These are phyloP conservation scores for Drosophila nannoptera DNA, from an alignment of 1,140 invertebrate genomes.

Conservation along the genomic window DNA sequence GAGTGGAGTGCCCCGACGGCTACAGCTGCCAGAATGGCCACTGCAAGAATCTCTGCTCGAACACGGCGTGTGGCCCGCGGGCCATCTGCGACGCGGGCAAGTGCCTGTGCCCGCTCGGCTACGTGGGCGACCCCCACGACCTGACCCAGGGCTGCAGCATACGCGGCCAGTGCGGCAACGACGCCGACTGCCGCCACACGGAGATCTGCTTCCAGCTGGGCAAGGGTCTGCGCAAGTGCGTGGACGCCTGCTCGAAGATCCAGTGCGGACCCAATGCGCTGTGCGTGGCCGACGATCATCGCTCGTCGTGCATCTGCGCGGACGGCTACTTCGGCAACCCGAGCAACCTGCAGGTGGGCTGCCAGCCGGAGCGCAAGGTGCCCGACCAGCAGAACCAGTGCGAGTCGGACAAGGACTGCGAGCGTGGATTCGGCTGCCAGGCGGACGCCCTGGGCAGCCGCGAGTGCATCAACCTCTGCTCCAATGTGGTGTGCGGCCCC, in stretches of 20 bases:
- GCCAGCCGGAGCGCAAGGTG: constrained; percentile 83
- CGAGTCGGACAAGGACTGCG: constrained; percentile 85
- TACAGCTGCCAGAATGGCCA: constrained; percentile 85
- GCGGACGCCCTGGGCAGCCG: constrained; percentile 82
- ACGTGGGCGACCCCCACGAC: constrained; percentile 88
- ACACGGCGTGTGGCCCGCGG: constrained; percentile 88
- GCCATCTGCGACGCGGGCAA: constrained; percentile 88
- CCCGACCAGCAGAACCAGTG: constrained; percentile 82
- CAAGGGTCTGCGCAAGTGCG: constrained; percentile 87
- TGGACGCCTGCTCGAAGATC: constrained; percentile 91
- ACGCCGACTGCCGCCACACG: constrained; percentile 87
- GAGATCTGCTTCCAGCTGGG: constrained; percentile 92
- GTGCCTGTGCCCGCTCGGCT: constrained; percentile 89
- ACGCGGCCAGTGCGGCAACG: constrained; percentile 86
- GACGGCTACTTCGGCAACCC: constrained; percentile 90
- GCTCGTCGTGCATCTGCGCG: constrained; percentile 90
- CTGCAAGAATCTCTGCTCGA: constrained; percentile 87
- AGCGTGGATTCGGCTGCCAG: constrained; percentile 82
- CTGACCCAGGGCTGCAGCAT: constrained; percentile 84
- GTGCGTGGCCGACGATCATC: constrained; percentile 89
- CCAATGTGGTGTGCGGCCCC: constrained; percentile 87
- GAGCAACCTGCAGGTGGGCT: constrained; percentile 86
- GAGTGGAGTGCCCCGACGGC: constrained; percentile 86
- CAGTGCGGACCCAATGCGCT: constrained; percentile 94
- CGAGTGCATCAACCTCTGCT: constrained; percentile 88